Evolutionary conservation across 2,113 vertebrate species (phyloP).

Genomic region (human): DNA sequence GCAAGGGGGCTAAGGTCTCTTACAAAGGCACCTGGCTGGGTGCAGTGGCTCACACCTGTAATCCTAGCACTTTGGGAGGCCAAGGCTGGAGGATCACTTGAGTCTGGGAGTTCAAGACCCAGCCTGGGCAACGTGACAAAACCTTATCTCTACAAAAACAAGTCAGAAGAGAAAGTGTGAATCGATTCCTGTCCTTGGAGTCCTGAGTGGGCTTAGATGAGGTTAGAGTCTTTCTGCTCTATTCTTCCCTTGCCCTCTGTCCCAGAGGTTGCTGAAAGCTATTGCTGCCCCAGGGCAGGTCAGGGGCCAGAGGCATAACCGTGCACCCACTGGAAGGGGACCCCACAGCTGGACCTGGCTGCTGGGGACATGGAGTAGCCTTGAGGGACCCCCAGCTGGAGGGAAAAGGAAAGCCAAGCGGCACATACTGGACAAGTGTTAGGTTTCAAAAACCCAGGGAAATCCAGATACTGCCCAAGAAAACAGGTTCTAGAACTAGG

Average conservation of each 20-base stretch:
- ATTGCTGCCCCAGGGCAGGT: background rate
- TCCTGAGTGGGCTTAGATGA: fast-evolving
- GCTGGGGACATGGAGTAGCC: background rate
- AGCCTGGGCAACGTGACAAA: background rate
- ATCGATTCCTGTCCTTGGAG: background rate
- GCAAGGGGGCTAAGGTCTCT: background rate
- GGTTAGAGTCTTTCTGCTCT: background rate
- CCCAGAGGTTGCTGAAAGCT: background rate
- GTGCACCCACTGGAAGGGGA: background rate
- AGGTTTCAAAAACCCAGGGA: background rate
- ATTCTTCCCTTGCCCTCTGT: no score
- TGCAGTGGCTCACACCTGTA: background rate
- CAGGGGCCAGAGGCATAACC: background rate
- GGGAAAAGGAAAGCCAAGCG: background rate
- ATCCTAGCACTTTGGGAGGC: background rate
- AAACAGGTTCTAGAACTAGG: background rate
- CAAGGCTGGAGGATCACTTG: background rate
- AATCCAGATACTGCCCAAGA: background rate
- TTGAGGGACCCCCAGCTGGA: background rate
- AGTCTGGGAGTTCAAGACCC: background rate
- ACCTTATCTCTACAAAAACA: background rate
- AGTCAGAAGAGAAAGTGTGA: background rate
- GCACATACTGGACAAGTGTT: no score
- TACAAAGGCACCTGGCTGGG: background rate
- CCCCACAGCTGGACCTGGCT: background rate